Base-by-base conservation (phyloP, 2,888 invertebrate species). In the Micoletzkya japonica region DNA sequence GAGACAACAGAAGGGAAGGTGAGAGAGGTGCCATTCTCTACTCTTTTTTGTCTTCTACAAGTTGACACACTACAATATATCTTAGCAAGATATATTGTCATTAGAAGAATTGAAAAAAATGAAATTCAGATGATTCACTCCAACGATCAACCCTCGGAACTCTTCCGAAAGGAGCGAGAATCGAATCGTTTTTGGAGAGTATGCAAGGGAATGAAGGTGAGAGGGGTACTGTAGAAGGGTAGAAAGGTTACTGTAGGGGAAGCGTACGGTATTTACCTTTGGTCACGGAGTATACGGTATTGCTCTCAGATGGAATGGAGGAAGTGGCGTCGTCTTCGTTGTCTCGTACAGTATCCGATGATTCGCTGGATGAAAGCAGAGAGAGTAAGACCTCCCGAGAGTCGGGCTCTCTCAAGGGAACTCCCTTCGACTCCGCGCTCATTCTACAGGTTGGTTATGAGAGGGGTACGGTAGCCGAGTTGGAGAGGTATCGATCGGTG, bases 131-230 rank as follows among this genome's bases (percentile, higher is more conserved):
- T n/a, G n/a, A n/a, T n/a, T n/a, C n/a, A n/a, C 50, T 63, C 34
- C 63, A 63, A 36, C 7, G 63, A 30, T 32, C 34, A 20, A 66
- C 52, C n/a, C 37, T 66, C n/a, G 97, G 97, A 26, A 97, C 97
- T 14, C 88, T 97, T 84, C 97, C 97, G 0, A 97, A 96, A 87
- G 95, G 93, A 60, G 94, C 94, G 14, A 90, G 96, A 77, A 96
- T 97, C 81, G 95, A 95, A 37, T 96, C 95, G 6, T 97, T 94
- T 87, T 88, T 97, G 69, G 95, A 96, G 87, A 95, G 95, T 4
- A 89, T 97, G 84, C 70, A 72, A 26, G 57, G 64, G 39, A 44
- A 39, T 34, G 28, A 28, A 20, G 56, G 60, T 52, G 59, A 44
- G 28, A n/a, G 52, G 1, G 26, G 34, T 24, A 6, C 3, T 20